Evolutionary conservation across 2,797 vertebrate genomes (phyloP).

Genomic region (Acrossocheilus wenchowensis): DNA sequence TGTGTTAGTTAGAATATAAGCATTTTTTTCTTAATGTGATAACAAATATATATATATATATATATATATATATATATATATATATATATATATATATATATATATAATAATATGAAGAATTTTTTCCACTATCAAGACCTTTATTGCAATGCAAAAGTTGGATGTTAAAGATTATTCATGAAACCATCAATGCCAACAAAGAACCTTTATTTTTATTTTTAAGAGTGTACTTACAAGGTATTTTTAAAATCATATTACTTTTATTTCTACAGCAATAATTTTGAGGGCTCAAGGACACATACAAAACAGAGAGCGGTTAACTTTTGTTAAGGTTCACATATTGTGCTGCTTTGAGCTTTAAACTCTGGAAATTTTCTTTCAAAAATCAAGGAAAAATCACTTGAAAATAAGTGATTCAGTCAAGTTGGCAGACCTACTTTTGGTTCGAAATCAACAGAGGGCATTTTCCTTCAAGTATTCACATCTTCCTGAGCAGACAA

Average conservation of each 20-base stretch:
- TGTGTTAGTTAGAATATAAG: too few species aligned
- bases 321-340: background rate
- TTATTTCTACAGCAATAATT: background rate
- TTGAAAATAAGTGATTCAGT: background rate
- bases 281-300: background rate
- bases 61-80: too few species aligned
- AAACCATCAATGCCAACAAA: too few species aligned
- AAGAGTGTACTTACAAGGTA: background rate
- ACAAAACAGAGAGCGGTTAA: background rate
- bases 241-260: background rate
- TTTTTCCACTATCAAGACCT: too few species aligned
- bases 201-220: too few species aligned
- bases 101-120: too few species aligned
- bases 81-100: too few species aligned
- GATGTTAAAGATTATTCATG: too few species aligned
- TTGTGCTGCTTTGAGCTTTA: background rate
- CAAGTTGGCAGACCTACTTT: background rate
- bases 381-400: background rate
- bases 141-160: too few species aligned
- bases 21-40: too few species aligned
- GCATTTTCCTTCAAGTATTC: background rate
- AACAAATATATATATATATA: too few species aligned
- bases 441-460: background rate
- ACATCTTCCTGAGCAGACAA: constrained; percentile 37
- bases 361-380: background rate